Base-by-base conservation (phyloP, 1,140 invertebrate species). In the Zaprionus nigranus region DNA sequence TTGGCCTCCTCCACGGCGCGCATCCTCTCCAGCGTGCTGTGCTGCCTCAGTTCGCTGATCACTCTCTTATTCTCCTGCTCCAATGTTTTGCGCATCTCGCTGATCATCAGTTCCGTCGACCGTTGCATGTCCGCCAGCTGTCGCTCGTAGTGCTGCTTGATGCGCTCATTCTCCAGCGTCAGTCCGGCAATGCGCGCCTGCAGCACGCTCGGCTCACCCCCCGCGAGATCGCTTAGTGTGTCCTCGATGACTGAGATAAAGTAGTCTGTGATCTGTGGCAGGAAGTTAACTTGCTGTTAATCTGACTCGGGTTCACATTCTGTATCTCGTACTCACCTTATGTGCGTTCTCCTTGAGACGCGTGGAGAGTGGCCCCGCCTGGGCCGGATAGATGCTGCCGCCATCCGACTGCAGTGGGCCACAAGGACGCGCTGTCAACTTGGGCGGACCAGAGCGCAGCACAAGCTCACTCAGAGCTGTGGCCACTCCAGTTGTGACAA, bases 1-100 rank as follows among this genome's bases (percentile, higher is more conserved):
- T 98, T 98, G 0, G 95, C 95, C 75, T 97, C 96, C 58, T 96
- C 95, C 1, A 97, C 93, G n/a, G 94, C 94, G 40, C 94, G 94
- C 69, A 95, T 88, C 56, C 95, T 94, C 59, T 97, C 96, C 5
- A 94, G 86, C 65, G 96, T 95, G 24, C 94, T 94, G 72, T 95
- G 94, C 24, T 94, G 93, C 49, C 94, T 94, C 15, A 95, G 92
- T 57, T 96, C 95, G 36, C 94, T 93, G 1, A 96, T 77, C 11
- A 94, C 87, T 40, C 94, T 93, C 38, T 95, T 93, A 67, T 95
- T 95, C 76, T 97, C 96, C 20, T 94, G 94, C 67, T 96, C 95
- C 77, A 96, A 91, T 74, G 93, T 95, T 43, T 94, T 94, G 67
- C 95, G 94, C 92, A 96, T 94, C 82, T 97, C 96, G 13, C 62